Evolutionary conservation across 2,888 invertebrate species (phyloP).

Genomic region (Zygogramma bicolorata): DNA sequence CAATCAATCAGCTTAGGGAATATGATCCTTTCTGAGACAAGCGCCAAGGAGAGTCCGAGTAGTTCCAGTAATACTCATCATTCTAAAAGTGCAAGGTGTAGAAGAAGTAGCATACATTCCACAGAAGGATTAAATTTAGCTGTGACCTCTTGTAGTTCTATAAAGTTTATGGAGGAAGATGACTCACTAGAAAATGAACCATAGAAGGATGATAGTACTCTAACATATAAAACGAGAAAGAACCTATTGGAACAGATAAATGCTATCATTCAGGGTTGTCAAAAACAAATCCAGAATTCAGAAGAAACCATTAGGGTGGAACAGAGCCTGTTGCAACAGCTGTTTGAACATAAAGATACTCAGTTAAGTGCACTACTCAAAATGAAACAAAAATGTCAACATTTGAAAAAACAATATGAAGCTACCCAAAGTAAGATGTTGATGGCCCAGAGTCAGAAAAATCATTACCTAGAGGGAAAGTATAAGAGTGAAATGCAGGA

Average conservation of each 20-base stretch:
- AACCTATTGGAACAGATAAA: constrained; percentile 60
- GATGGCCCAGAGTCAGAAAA: constrained; percentile 67
- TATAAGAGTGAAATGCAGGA: constrained; percentile 64
- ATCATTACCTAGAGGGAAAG: constrained; percentile 58
- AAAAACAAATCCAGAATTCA: constrained; percentile 77
- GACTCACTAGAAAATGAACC: constrained; percentile 43
- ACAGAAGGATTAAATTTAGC: constrained; percentile 58
- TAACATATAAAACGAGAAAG: constrained; percentile 57
- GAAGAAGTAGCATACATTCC: constrained; percentile 65
- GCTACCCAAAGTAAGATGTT: constrained; percentile 71
- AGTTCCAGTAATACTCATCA: constrained; percentile 60
- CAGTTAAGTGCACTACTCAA: constrained; percentile 71
- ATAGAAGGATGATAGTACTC: constrained; percentile 42
- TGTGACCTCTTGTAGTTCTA: constrained; percentile 47
- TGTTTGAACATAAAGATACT: constrained; percentile 72
- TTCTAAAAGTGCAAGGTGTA: constrained; percentile 60
- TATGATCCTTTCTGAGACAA: constrained; percentile 37
- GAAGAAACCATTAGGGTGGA: constrained; percentile 76
- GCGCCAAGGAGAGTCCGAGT: constrained; percentile 57
- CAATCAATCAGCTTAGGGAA: constrained; percentile 58
- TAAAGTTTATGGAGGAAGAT: constrained; percentile 51
- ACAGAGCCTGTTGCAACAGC: constrained; percentile 79
- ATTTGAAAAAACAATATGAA: constrained; percentile 73
- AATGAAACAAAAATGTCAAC: constrained; percentile 74
- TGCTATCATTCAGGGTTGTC: constrained; percentile 53